These are phyloP conservation scores for Steatornis caripensis DNA, from an alignment of 2,113 vertebrate species.

Conservation along the genomic window DNA sequence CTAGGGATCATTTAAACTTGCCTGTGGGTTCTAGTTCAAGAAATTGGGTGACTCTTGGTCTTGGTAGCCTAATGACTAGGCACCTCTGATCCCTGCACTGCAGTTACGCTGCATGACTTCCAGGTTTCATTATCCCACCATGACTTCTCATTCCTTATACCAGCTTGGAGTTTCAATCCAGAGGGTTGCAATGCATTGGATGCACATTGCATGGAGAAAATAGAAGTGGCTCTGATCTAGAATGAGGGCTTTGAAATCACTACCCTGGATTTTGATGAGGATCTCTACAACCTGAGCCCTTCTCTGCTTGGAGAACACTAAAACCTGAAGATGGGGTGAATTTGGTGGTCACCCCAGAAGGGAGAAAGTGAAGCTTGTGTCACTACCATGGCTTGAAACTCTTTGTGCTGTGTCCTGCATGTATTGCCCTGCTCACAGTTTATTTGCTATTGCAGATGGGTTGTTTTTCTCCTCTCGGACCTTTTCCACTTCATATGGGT, in stretches of 20 bases:
- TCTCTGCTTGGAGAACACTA: neutral
- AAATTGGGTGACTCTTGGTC: neutral
- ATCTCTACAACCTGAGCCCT: neutral
- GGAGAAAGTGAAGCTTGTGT: neutral
- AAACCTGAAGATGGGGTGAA: neutral
- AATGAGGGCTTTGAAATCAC: neutral
- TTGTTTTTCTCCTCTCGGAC: neutral
- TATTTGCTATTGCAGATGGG: neutral
- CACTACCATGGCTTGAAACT: neutral
- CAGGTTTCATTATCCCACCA: neutral
- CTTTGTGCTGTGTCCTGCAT: accelerated
- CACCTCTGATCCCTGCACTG: neutral
- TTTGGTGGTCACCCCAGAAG: neutral
- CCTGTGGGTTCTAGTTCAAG: neutral
- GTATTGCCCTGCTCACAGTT: neutral
- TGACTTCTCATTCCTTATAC: neutral
- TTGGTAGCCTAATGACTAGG: neutral
- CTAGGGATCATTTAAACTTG: neutral
- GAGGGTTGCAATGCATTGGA: neutral
- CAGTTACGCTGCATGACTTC: neutral
- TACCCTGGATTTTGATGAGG: neutral
- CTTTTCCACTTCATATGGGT: neutral
- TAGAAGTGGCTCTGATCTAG: neutral
- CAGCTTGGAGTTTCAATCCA: neutral
- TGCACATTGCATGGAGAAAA: neutral